phyloP scores from a whole-genome alignment of 30 jellyfish, hydroid and myxozoan genomes.

The Catostylus mosaicus region DNA sequence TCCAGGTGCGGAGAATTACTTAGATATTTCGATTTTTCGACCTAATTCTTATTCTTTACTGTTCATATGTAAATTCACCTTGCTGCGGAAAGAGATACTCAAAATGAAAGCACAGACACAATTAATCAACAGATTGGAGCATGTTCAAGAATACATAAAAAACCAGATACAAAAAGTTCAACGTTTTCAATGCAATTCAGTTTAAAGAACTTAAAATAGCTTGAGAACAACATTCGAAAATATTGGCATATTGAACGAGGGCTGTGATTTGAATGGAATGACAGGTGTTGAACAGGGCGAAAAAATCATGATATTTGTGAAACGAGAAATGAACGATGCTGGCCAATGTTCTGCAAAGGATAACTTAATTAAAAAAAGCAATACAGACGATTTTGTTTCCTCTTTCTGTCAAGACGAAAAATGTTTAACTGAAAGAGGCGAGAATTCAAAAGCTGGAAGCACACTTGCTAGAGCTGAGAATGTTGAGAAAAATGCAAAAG shows the following conservation, averaged over 20 bases:
- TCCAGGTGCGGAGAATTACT: too few relatives aligned
- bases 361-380: neutral
- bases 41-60: too few relatives aligned
- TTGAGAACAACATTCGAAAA: too few relatives aligned
- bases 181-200: too few relatives aligned
- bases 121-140: too few relatives aligned
- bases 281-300: constrained; percentile 6
- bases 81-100: too few relatives aligned
- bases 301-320: neutral
- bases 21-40: too few relatives aligned
- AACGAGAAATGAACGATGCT: neutral
- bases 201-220: too few relatives aligned
- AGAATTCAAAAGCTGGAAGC: neutral
- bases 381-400: neutral
- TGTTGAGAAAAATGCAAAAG: neutral
- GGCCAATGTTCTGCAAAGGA: neutral
- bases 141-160: too few relatives aligned
- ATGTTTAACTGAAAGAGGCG: neutral
- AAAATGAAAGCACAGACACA: too few relatives aligned
- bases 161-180: too few relatives aligned
- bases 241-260: neutral
- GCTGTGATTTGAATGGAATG: neutral
- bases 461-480: neutral
- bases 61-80: too few relatives aligned
- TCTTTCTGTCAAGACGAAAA: neutral